Evolutionary conservation across 2,888 invertebrate species (phyloP), one percentile per base, ranked within the genome.

Genomic region (Hemaris fuciformis): DNA sequence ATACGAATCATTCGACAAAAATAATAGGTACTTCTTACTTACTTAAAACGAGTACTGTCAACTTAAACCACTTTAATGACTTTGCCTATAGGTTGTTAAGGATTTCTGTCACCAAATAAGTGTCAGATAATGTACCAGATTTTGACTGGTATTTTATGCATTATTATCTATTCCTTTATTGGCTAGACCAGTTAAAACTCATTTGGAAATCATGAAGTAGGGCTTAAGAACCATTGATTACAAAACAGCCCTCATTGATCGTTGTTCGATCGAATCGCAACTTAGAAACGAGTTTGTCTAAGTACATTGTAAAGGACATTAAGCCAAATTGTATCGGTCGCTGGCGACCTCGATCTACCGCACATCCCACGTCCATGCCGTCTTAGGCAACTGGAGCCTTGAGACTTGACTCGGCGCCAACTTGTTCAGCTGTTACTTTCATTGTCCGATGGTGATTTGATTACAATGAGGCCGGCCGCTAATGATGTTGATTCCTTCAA

Each of bases 351-450:
- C 81, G 80, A 65, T 66, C 78, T 71, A 71, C 81, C 83, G 80
- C 81, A 70, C 87, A 77, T 81, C 90, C 89, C 89, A 91, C 89
- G 84, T 84, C 76, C 70, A 65, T 62, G 61, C 74, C 73, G 67
- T 66, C 83, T 87, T 85, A 82, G 82, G 85, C 83, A 85, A 87
- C 74, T 75, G 74, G 74, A 83, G 82, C 84, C 86, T 89, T 89
- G 88, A 86, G 75, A 74, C 27, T 53, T 53, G 38, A 60, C 48
- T 25, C 72, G 77, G 84, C 85, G 84, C 88, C 86, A 84, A 85
- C 85, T 79, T 82, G 71, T 73, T 72, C 69, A 72, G 76, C 83
- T 83, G 84, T 87, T 81, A 89, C 88, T 89, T 89, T 88, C 88
- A 84, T 87, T 87, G 86, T 85, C 83, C 84, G 71, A 81, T 81